phyloP scores from a whole-genome alignment of 1,140 invertebrate species.

The Leucophenga varia region DNA sequence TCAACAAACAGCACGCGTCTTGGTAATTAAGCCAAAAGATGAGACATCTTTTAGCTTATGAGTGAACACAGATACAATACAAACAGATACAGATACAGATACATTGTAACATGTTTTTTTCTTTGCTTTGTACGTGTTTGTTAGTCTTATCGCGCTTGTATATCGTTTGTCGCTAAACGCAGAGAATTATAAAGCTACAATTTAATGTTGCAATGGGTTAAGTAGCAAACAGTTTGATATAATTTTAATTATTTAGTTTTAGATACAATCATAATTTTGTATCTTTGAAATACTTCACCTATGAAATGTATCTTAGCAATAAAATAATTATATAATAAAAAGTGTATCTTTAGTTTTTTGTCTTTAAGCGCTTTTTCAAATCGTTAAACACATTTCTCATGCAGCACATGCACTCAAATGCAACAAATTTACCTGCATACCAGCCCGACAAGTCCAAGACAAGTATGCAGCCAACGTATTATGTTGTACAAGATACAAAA shows the following conservation, averaged over 20 bases:
- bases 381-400: constrained; percentile 25
- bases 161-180: constrained; percentile 26
- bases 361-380: not conserved
- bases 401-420: constrained; percentile 35
- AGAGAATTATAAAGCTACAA: too few species aligned
- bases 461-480: too few species aligned
- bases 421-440: constrained; percentile 50
- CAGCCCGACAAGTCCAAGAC: too few species aligned
- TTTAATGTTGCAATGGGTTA: too few species aligned
- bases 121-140: constrained; percentile 20
- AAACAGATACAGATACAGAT: constrained; percentile 4
- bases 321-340: too few species aligned
- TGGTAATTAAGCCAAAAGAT: constrained; percentile 48
- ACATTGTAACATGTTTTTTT: too few species aligned
- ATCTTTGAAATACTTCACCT: too few species aligned
- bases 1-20: constrained; percentile 52
- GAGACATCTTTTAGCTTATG: constrained; percentile 39
- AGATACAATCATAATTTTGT: too few species aligned
- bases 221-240: too few species aligned
- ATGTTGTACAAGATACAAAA: constrained; percentile 1
- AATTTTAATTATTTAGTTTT: too few species aligned
- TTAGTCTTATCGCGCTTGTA: constrained; percentile 47
- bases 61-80: constrained; percentile 13
- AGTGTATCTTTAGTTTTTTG: not conserved
- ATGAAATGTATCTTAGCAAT: too few species aligned